Base-by-base conservation (phyloP, 2,113 vertebrate genomes). In the Agapornis roseicollis region DNA sequence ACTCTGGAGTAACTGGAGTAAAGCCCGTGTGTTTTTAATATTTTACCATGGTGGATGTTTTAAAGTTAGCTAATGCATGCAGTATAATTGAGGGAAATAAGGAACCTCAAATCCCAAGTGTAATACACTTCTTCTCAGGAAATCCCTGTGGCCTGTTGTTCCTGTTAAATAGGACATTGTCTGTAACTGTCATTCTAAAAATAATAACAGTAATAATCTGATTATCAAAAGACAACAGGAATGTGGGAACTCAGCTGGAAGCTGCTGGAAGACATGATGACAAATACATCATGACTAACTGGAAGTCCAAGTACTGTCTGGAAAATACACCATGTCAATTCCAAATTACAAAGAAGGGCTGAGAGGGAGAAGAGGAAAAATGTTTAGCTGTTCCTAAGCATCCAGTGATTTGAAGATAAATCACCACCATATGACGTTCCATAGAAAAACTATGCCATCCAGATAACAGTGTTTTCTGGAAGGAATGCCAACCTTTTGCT, bases 41-140 rank as follows among this genome's bases (percentile, higher is more conserved):
- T 90, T 97, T 97, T 87, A 94, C 31, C 52, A 79, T 70, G 31
- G 42, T 55, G 64, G 71, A 49, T 63, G 24, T 86, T 93, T 94
- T 81, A 25, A 78, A 88, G 83, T 81, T 90, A 76, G 83, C 39
- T 84, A 64, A 58, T 79, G 2, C 60, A 86, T 88, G 52, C 74
- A 70, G 47, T n/a, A 10, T 91, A 88, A 91, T 80, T 92, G 89
- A 85, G 35, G 44, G 77, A 88, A 93, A 93, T 86, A 92, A 96
- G 80, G 91, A 76, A 66, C 52, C 85, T 89, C 90, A 96, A 80
- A 74, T 70, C 76, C 82, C 25, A 14, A 73, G 71, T 64, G 85
- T 74, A 89, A 73, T 83, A 23, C 0, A 0, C 47, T 95, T 93
- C 85, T 90, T 65, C 39, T 94, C 69, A 64, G 66, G 88, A 97